Percentiles rank a stretch among this genome's conserved stretches.
These are phyloP conservation scores for Drosophila engyochracea DNA, from an alignment of 2,888 invertebrate genomes.

Conservation along the genomic window DNA sequence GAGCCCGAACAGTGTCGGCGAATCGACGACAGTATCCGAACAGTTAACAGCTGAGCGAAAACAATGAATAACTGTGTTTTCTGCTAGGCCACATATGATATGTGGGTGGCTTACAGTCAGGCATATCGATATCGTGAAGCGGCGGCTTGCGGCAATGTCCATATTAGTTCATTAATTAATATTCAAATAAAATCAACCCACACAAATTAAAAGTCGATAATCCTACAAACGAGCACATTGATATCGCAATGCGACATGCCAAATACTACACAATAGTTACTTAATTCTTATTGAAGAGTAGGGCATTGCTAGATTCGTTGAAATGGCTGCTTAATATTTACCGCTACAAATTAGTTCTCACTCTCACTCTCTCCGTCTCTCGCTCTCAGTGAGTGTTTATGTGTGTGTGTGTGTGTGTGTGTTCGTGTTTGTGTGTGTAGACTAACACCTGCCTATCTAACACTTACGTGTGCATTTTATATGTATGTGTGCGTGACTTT, in stretches of 20 bases:
- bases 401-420: not conserved
- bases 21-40: constrained; percentile 20
- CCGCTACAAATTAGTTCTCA: constrained; percentile 22
- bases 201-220: not conserved
- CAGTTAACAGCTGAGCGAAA: constrained; percentile 37
- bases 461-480: not conserved
- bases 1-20: constrained; percentile 2
- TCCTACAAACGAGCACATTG: not conserved
- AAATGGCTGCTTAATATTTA: constrained; percentile 9
- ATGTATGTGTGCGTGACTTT: constrained; percentile 34
- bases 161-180: not conserved
- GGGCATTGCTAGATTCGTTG: constrained; percentile 28
- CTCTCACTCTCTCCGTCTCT: constrained; percentile 15
- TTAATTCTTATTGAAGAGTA: not conserved
- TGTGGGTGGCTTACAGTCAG: constrained; percentile 15
- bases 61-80: constrained; percentile 47
- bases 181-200: not conserved
- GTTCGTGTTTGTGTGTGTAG: not conserved
- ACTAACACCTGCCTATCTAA: constrained; percentile 18
- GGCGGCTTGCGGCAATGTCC: not conserved
- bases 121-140: constrained; percentile 15
- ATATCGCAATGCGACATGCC: not conserved
- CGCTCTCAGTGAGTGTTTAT: not conserved
- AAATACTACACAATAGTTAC: not conserved
- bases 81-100: not conserved